Percentiles rank a stretch among this genome's conserved stretches.
Evolutionary conservation across 2,113 vertebrate species (phyloP).

Genomic region (Mus spicilegus): DNA sequence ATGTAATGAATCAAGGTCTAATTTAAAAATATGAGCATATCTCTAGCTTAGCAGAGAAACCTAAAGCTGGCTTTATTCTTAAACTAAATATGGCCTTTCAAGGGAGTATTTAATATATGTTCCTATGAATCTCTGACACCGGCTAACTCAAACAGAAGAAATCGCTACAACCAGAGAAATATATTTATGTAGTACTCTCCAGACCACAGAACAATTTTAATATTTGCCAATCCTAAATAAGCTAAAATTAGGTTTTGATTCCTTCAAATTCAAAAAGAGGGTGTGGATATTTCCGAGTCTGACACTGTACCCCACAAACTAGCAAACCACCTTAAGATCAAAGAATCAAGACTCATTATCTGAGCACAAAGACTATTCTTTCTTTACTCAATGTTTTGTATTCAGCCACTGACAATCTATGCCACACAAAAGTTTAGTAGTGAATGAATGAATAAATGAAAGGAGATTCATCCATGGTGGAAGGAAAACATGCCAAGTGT

Average conservation of each 20-base stretch:
- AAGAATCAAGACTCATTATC: slow-evolving; percentile 53
- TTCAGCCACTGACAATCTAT: neutral
- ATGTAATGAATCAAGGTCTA: neutral
- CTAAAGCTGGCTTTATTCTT: slow-evolving; percentile 41
- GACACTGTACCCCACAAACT: neutral
- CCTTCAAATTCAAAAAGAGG: neutral
- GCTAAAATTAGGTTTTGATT: slow-evolving; percentile 25
- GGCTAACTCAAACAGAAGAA: neutral
- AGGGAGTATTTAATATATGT: neutral
- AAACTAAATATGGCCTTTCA: slow-evolving; percentile 20
- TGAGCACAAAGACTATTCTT: slow-evolving; percentile 8
- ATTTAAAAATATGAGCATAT: neutral
- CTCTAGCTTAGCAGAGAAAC: neutral
- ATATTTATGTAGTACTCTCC: neutral
- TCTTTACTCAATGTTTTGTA: neutral
- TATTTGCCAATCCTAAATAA: neutral
- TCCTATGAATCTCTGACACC: neutral
- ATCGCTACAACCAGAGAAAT: slow-evolving; percentile 24
- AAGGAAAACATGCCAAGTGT: neutral
- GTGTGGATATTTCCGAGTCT: slow-evolving; percentile 33
- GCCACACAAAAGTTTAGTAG: neutral
- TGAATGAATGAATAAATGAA: neutral
- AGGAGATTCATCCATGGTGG: neutral
- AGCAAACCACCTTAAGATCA: neutral
- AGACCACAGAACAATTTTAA: slow-evolving; percentile 20